phyloP scores from a whole-genome alignment of 2,797 vertebrate genomes.

The Rhinoraja longicauda region DNA sequence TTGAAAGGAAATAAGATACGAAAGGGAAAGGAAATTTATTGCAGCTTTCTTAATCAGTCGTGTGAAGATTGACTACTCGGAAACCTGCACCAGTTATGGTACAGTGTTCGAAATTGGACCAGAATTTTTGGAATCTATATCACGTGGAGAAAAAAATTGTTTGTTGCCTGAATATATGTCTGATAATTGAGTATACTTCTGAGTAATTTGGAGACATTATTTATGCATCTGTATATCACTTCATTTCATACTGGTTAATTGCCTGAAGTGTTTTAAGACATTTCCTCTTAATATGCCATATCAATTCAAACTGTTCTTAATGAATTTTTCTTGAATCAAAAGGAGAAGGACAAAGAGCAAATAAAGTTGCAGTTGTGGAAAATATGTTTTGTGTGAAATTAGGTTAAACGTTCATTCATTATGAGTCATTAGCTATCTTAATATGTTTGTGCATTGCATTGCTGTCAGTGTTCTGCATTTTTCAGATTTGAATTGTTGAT shows the following conservation, averaged over 20 bases:
- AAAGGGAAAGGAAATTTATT: not conserved
- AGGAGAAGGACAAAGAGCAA: not conserved
- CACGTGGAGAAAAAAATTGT: not conserved
- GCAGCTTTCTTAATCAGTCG: not conserved
- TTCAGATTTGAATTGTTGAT: not conserved
- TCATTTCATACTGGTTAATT: not conserved
- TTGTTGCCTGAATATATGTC: not conserved
- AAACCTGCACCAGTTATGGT: not conserved
- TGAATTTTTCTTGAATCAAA: not conserved
- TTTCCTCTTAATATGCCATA: not conserved
- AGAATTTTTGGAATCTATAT: not conserved
- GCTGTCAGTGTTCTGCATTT: not conserved
- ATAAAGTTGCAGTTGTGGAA: not conserved
- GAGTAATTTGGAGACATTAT: not conserved
- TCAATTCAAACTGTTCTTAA: not conserved
- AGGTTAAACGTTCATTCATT: not conserved
- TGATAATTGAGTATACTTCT: not conserved
- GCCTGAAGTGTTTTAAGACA: not conserved
- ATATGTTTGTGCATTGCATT: not conserved
- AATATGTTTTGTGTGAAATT: not conserved
- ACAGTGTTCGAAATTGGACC: not conserved
- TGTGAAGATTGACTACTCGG: too few relatives aligned
- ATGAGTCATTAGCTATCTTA: not conserved
- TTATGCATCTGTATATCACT: not conserved
- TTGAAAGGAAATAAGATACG: not conserved